Evolutionary conservation across 2,888 invertebrate genomes (phyloP).

Genomic region (Acleris literana): DNA sequence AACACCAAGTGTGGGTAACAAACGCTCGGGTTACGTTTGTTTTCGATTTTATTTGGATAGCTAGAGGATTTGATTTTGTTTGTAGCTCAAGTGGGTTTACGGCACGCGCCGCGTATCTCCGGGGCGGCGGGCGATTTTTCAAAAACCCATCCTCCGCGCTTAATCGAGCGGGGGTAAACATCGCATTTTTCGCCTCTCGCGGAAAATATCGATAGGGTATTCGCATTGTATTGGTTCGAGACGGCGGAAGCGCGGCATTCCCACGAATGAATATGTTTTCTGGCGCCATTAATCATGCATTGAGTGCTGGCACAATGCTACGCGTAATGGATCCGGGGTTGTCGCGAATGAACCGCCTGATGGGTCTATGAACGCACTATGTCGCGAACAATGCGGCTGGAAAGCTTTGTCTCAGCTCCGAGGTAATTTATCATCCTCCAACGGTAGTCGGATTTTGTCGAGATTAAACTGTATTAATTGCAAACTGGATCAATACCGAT

Average conservation of each 20-base stretch:
- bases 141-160: constrained; percentile 68
- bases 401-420: constrained; percentile 59
- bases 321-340: constrained; percentile 68
- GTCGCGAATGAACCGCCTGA: constrained; percentile 60
- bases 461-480: constrained; percentile 35
- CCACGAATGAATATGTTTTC: constrained; percentile 75
- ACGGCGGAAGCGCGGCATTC: constrained; percentile 58
- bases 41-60: constrained; percentile 45
- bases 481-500: constrained; percentile 21
- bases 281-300: constrained; percentile 77
- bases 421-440: constrained; percentile 59
- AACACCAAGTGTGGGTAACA: constrained; percentile 50
- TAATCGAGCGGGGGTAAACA: constrained; percentile 82
- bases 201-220: constrained; percentile 69
- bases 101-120: constrained; percentile 65
- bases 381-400: constrained; percentile 53
- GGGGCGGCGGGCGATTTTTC: constrained; percentile 67
- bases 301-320: constrained; percentile 69
- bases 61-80: constrained; percentile 45
- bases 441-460: constrained; percentile 38
- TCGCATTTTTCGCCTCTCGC: constrained; percentile 74
- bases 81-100: constrained; percentile 36
- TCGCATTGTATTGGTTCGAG: constrained; percentile 62
- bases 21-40: constrained; percentile 24
- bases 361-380: constrained; percentile 51